phyloP scores from a whole-genome alignment of 2,797 vertebrate species.

The Arctocebus calabarensis region DNA sequence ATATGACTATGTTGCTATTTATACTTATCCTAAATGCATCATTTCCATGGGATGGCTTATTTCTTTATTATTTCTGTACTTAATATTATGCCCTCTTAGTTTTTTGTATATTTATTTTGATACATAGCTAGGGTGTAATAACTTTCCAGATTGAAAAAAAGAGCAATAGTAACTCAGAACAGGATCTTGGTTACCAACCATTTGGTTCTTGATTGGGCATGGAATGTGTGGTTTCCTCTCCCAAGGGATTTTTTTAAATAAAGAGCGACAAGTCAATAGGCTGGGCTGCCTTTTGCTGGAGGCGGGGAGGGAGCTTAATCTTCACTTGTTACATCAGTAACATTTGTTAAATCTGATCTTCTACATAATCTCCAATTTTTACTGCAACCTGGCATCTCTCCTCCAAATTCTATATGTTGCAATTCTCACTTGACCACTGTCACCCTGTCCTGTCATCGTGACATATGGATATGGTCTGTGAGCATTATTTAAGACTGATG shows the following conservation, averaged over 20 bases:
- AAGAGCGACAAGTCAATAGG: not conserved
- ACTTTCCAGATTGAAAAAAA: slow-evolving; percentile 50
- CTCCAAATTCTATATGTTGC: not conserved
- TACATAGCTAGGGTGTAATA: not conserved
- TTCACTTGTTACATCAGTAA: slow-evolving; percentile 14
- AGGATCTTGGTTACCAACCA: not conserved
- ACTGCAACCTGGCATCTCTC: not conserved
- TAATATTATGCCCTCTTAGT: not conserved
- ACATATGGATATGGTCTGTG: slow-evolving; percentile 34
- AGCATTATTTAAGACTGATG: slow-evolving; percentile 51
- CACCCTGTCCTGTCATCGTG: not conserved
- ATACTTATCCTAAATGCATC: not conserved
- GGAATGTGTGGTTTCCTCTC: not conserved
- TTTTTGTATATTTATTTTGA: slow-evolving; percentile 48
- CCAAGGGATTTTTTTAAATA: not conserved
- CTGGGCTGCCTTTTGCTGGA: not conserved
- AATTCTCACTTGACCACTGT: not conserved
- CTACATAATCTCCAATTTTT: slow-evolving; percentile 38
- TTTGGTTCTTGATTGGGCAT: not conserved
- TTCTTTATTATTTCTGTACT: slow-evolving; percentile 17
- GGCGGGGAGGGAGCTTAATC: not conserved
- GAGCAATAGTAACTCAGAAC: not conserved
- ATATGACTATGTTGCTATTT: not conserved
- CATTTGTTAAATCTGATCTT: slow-evolving; percentile 1
- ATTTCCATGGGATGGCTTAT: not conserved